Evolutionary conservation across 2,888 invertebrate species (phyloP).

Genomic region (Arge pagana): DNA sequence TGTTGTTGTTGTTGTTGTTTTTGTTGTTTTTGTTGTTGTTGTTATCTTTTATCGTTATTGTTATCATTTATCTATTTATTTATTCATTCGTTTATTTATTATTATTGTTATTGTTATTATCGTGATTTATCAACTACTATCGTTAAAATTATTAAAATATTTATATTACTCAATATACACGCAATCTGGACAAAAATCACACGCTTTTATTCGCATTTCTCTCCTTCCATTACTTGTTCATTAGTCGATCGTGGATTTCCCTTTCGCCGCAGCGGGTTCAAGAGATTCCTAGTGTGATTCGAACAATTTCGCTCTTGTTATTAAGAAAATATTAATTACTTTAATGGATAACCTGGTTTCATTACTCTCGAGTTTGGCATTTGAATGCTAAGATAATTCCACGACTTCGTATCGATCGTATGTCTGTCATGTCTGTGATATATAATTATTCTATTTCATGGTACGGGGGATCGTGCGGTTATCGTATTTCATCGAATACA

Average conservation of each 20-base stretch:
- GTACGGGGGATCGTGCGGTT: constrained; percentile 3
- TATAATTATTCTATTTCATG: constrained; percentile 9
- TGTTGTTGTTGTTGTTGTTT: no score
- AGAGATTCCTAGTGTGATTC: constrained; percentile 15
- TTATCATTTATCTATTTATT: constrained; percentile 17
- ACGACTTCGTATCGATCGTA: constrained; percentile 11
- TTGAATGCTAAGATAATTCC: constrained; percentile 12
- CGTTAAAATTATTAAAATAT: constrained; percentile 27
- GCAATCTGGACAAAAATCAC: constrained; percentile 27
- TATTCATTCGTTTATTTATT: no score
- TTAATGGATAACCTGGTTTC: constrained; percentile 15
- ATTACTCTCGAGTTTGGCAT: constrained; percentile 18
- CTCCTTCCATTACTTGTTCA: constrained; percentile 13
- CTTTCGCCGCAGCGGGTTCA: constrained; percentile 16
- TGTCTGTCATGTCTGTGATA: constrained; percentile 11
- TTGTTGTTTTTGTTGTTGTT: constrained; percentile 26
- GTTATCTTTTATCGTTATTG: constrained; percentile 22
- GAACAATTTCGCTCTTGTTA: neutral
- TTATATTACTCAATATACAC: constrained; percentile 28
- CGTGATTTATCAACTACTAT: constrained; percentile 22
- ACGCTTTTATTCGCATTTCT: constrained; percentile 21
- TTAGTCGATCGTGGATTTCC: constrained; percentile 11
- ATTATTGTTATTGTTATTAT: constrained; percentile 15
- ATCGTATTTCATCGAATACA: neutral
- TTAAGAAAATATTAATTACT: constrained; percentile 10